Evolutionary conservation across 2,888 invertebrate genomes (phyloP).

Genomic region (Cataglyphis albicans): DNA sequence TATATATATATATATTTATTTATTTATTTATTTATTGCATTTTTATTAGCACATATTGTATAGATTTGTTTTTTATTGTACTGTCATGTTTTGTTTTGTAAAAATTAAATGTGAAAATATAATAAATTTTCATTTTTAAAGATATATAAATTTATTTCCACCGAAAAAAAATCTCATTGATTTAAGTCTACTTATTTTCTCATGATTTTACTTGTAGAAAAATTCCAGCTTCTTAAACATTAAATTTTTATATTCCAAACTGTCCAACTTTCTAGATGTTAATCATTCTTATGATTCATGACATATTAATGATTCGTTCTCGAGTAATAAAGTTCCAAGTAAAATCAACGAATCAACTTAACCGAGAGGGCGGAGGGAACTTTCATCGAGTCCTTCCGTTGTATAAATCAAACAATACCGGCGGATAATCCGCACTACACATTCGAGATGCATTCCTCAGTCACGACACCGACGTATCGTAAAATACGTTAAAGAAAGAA

Average conservation of each 20-base stretch:
- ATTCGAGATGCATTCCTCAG: conserved; percentile 22
- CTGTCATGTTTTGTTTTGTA: neutral
- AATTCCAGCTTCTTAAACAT: neutral
- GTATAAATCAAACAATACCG: conserved; percentile 32
- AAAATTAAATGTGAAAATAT: neutral
- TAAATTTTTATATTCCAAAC: neutral
- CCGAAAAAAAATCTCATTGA: neutral
- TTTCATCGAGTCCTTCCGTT: neutral
- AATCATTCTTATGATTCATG: neutral
- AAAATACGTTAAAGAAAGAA: conserved; percentile 40
- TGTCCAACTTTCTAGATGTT: neutral
- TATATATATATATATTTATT: too few relatives aligned
- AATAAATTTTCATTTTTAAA: neutral
- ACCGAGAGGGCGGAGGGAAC: neutral
- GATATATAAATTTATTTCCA: neutral
- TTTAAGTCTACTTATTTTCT: neutral
- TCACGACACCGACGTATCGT: conserved; percentile 31
- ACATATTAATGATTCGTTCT: neutral
- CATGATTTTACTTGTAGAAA: neutral
- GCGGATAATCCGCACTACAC: conserved; percentile 1
- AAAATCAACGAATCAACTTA: neutral
- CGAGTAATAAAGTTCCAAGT: neutral
- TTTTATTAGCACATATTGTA: neutral
- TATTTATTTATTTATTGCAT: neutral
- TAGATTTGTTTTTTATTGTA: too few relatives aligned